Evolutionary conservation across 2,797 vertebrate species (phyloP).

Genomic region (Agapornis canus): DNA sequence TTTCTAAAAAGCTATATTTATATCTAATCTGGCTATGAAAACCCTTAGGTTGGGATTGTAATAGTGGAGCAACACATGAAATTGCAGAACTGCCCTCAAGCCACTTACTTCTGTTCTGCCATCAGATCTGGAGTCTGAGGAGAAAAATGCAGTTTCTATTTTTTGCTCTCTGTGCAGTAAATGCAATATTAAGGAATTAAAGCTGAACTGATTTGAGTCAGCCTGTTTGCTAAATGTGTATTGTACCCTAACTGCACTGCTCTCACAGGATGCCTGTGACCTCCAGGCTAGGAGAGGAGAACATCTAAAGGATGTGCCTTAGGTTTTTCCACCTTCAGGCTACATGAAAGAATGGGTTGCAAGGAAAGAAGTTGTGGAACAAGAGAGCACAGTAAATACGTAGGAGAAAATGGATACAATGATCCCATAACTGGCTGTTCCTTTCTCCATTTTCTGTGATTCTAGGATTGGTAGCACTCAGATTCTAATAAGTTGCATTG

Average conservation of each 20-base stretch:
- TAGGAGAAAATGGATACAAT: not conserved
- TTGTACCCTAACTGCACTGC: not conserved
- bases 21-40: not conserved
- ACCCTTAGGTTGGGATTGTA: not conserved
- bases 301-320: not conserved
- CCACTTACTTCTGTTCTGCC: not conserved
- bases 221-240: not conserved
- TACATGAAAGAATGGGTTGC: rapidly evolving
- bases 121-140: not conserved
- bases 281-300: not conserved
- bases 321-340: not conserved
- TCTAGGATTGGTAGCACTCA: not conserved
- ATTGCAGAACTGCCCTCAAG: not conserved
- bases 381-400: not conserved
- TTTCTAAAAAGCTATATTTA: not conserved
- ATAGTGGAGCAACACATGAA: not conserved
- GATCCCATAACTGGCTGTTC: not conserved
- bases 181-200: not conserved
- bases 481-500: not conserved
- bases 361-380: not conserved
- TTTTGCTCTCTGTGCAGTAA: not conserved
- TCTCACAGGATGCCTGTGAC: not conserved
- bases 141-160: not conserved
- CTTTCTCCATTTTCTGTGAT: not conserved
- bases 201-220: not conserved